Percentiles rank a stretch among this genome's conserved stretches.
phyloP scores from a whole-genome alignment of 2,888 invertebrate species.

The Pachydiplax longipennis region DNA sequence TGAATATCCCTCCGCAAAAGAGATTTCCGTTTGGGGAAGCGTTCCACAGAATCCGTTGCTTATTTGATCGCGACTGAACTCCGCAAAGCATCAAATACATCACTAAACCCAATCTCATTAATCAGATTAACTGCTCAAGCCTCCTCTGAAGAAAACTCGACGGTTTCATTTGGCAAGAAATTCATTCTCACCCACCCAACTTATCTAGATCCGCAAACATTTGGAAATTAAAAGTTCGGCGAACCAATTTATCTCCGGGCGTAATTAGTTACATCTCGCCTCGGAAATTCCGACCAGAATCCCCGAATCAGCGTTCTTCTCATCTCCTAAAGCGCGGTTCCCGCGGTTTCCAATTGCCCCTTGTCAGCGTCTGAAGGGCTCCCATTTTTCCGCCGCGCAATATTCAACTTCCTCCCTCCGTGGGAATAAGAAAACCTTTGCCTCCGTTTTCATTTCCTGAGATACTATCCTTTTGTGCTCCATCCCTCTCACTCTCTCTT shows the following conservation, averaged over 20 bases:
- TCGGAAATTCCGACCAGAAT: background rate
- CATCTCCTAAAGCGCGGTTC: background rate
- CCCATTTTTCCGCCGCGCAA: constrained; percentile 12
- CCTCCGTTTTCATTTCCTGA: background rate
- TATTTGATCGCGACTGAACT: constrained; percentile 6
- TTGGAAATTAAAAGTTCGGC: constrained; percentile 38
- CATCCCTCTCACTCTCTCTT: background rate
- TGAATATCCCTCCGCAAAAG: too few species aligned
- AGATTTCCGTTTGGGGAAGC: too few species aligned
- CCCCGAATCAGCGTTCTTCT: background rate
- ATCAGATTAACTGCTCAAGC: constrained; percentile 3
- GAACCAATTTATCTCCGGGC: constrained; percentile 36
- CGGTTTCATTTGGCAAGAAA: constrained; percentile 23
- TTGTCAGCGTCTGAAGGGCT: constrained; percentile 7
- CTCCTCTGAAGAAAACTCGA: background rate
- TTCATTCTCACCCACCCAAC: background rate
- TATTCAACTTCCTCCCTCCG: constrained; percentile 4
- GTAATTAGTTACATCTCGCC: constrained; percentile 3
- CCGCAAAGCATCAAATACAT: background rate
- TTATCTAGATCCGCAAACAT: constrained; percentile 10
- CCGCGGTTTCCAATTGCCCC: constrained; percentile 13
- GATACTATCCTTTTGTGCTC: background rate
- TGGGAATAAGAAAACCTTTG: constrained; percentile 2
- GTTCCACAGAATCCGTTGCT: background rate
- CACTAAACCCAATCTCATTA: constrained; percentile 24